Conservation (phyloP, 2,888 invertebrate species). For the Cepaea hortensis region DNA sequence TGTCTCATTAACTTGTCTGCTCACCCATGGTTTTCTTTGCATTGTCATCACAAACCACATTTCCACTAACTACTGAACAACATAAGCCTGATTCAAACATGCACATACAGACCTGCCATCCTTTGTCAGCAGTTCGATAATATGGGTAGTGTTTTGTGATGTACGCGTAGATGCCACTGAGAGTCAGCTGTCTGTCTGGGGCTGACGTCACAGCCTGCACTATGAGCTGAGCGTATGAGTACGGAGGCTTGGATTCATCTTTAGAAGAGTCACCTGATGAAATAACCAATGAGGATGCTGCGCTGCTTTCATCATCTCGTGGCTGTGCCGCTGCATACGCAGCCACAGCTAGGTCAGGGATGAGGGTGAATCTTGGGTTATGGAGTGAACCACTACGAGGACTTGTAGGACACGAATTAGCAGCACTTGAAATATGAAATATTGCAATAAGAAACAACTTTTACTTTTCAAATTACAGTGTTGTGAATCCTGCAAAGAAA, state of each 20-base stretch:
- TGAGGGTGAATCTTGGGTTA: slow-evolving; percentile 57
- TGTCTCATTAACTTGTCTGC: no score
- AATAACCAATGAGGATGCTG: slow-evolving; percentile 33
- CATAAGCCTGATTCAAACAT: no score
- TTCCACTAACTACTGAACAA: no score
- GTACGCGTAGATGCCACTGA: slow-evolving; percentile 98
- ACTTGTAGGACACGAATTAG: slow-evolving; percentile 97
- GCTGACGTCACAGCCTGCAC: slow-evolving; percentile 97
- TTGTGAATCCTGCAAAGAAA: neutral
- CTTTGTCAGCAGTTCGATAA: slow-evolving; percentile 97
- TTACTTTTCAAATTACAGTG: neutral
- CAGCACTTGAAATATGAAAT: slow-evolving; percentile 83
- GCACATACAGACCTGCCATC: slow-evolving; percentile 86
- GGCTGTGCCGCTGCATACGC: slow-evolving; percentile 73
- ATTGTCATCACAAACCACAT: no score
- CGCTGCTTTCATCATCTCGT: slow-evolving; percentile 54
- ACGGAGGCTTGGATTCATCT: slow-evolving; percentile 84
- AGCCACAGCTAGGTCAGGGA: slow-evolving; percentile 75
- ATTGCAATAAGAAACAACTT: neutral
- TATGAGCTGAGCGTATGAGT: slow-evolving; percentile 98
- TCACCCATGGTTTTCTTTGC: no score
- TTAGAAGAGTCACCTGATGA: slow-evolving; percentile 59
- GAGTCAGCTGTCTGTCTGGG: slow-evolving; percentile 94
- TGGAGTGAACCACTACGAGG: slow-evolving; percentile 79
- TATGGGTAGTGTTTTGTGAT: slow-evolving; percentile 99